Evolutionary conservation across 1,140 invertebrate species (phyloP).

Genomic region (Lordiphosa clarofinis): DNA sequence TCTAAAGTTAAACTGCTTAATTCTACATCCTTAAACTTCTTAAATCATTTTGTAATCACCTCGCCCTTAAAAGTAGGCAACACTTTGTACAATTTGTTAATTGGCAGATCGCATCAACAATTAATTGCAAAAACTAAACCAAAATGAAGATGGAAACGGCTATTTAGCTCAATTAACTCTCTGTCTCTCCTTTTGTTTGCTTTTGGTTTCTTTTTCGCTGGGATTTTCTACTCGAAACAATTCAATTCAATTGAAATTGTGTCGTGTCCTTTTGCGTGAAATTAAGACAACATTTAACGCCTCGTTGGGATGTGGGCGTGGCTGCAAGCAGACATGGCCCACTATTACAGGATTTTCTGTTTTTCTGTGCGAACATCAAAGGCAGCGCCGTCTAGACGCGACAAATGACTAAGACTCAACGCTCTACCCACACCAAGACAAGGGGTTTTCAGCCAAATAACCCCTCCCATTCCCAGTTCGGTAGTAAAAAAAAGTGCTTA

Average conservation of each 20-base stretch:
- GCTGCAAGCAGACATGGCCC: constrained; percentile 3
- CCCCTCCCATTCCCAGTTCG: too few species aligned
- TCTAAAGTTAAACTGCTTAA: too few species aligned
- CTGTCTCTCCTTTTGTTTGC: too few species aligned
- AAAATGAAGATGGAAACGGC: too few species aligned
- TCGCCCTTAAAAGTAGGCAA: too few species aligned
- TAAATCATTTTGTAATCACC: too few species aligned
- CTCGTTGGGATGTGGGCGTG: constrained; percentile 19
- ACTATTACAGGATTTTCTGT: constrained; percentile 26
- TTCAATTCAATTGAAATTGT: constrained; percentile 25
- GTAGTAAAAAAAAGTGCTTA: too few species aligned
- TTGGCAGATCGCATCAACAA: too few species aligned
- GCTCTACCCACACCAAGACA: background rate
- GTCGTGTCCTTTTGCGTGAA: constrained; percentile 42
- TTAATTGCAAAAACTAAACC: too few species aligned
- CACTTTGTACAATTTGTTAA: too few species aligned
- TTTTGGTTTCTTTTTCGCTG: background rate
- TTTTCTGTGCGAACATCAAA: constrained; percentile 27
- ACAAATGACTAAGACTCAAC: constrained; percentile 27
- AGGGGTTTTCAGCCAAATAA: constrained; percentile 46
- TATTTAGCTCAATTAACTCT: too few species aligned
- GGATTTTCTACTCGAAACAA: constrained; percentile 19
- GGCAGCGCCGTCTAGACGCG: constrained; percentile 44
- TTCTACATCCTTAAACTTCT: too few species aligned
- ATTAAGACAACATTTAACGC: constrained; percentile 63